phyloP scores from a whole-genome alignment of 2,888 invertebrate species.

The Tachina lurida region DNA sequence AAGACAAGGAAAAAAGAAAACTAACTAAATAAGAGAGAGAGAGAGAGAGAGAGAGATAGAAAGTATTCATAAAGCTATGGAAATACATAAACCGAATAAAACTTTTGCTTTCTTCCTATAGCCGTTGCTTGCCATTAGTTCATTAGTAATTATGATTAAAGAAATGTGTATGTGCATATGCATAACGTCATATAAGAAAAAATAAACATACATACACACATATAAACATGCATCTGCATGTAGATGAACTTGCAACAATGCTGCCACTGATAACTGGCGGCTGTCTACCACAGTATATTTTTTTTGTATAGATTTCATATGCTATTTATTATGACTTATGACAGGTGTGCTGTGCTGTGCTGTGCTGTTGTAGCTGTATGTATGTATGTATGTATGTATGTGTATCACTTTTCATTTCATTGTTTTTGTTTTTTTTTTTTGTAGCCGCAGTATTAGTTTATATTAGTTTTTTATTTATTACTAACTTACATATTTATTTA shows the following conservation, averaged over 20 bases:
- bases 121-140: constrained; percentile 32
- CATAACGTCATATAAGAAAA: neutral
- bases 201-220: neutral
- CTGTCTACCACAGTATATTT: neutral
- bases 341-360: constrained; percentile 29
- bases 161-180: neutral
- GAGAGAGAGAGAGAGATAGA: neutral
- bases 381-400: neutral
- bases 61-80: constrained; percentile 19
- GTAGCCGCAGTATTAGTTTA: constrained; percentile 19
- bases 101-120: constrained; percentile 48
- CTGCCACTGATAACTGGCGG: neutral
- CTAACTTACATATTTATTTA: neutral
- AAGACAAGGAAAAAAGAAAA: constrained; percentile 42
- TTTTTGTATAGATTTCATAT: constrained; percentile 13
- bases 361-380: no score
- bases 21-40: neutral
- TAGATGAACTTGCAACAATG: constrained; percentile 17
- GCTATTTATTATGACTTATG: constrained; percentile 51
- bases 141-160: constrained; percentile 54
- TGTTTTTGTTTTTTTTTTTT: constrained; percentile 4
- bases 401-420: constrained; percentile 34
- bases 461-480: constrained; percentile 39
- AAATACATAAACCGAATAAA: constrained; percentile 1
- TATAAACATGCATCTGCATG: neutral